Percentiles rank a stretch among this genome's conserved stretches.
phyloP scores from a whole-genome alignment of 2,113 vertebrate species.

The Chloebia gouldiae region DNA sequence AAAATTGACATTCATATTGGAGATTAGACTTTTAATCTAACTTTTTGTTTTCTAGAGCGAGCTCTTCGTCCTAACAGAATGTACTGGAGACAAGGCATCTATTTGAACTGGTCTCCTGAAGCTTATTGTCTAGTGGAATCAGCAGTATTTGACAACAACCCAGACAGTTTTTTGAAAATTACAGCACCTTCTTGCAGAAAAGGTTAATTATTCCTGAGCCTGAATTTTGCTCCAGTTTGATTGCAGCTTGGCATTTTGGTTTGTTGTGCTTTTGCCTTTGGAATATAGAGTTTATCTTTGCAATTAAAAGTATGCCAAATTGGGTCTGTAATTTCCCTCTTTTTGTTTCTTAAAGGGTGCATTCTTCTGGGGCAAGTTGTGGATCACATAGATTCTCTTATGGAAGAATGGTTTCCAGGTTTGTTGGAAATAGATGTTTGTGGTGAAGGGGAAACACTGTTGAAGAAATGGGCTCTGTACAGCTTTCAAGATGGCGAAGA shows the following conservation, averaged over 20 bases:
- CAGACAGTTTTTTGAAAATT: slow-evolving; percentile 89
- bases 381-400: slow-evolving; percentile 94
- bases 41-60: slow-evolving; percentile 74
- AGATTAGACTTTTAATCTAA: not conserved
- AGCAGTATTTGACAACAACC: slow-evolving; percentile 72
- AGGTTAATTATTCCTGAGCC: slow-evolving; percentile 76
- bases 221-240: not conserved
- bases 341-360: slow-evolving; percentile 76
- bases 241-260: slow-evolving; percentile 27
- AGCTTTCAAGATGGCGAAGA: slow-evolving; percentile 89
- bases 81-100: slow-evolving; percentile 95
- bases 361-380: slow-evolving; percentile 93
- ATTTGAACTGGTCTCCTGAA: slow-evolving; percentile 92
- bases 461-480: slow-evolving; percentile 95
- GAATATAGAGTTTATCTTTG: not conserved
- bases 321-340: not conserved
- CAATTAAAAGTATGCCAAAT: not conserved
- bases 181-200: slow-evolving; percentile 91
- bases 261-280: slow-evolving; percentile 24
- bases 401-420: slow-evolving; percentile 97
- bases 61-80: slow-evolving; percentile 84
- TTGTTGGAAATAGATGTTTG: slow-evolving; percentile 90
- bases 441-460: slow-evolving; percentile 88
- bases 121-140: slow-evolving; percentile 94
- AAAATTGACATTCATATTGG: not conserved